A percentile compares a stretch with the other conserved stretches of the same genome.
Conservation (phyloP, 2,797 vertebrate genomes). For the Sebastes iracundus region DNA sequence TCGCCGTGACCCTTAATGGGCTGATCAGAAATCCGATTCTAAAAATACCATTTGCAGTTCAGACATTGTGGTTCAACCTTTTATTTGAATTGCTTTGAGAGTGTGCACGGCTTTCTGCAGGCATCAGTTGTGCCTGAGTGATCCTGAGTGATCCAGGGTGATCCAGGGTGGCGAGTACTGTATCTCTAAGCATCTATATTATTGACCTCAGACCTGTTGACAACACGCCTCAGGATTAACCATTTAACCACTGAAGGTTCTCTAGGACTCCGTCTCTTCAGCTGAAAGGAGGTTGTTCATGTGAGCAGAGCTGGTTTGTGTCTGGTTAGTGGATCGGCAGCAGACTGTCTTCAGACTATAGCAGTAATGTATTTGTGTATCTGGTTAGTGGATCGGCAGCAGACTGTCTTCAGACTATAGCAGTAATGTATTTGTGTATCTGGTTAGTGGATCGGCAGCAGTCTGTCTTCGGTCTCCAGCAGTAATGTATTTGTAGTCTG, state of each 20-base stretch:
- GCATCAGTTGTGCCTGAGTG: background rate
- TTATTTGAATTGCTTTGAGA: background rate
- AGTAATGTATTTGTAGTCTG: too few species aligned
- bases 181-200: background rate
- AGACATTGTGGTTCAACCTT: background rate
- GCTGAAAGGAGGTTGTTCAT: conserved; percentile 17
- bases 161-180: background rate
- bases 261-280: background rate
- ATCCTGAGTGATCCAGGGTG: too few species aligned
- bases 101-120: background rate
- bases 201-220: conserved; percentile 33
- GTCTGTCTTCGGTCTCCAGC: too few species aligned
- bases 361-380: too few species aligned
- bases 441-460: too few species aligned
- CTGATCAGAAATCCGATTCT: background rate
- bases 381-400: too few species aligned
- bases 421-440: too few species aligned
- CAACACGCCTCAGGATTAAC: background rate
- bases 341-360: too few species aligned
- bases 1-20: too few species aligned
- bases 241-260: background rate
- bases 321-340: too few species aligned
- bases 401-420: too few species aligned
- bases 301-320: conserved; percentile 1
- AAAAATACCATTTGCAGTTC: background rate